Evolutionary conservation across 2,888 invertebrate species (phyloP), one percentile per base, ranked within the genome.

Genomic region (Leistus spinibarbis): DNA sequence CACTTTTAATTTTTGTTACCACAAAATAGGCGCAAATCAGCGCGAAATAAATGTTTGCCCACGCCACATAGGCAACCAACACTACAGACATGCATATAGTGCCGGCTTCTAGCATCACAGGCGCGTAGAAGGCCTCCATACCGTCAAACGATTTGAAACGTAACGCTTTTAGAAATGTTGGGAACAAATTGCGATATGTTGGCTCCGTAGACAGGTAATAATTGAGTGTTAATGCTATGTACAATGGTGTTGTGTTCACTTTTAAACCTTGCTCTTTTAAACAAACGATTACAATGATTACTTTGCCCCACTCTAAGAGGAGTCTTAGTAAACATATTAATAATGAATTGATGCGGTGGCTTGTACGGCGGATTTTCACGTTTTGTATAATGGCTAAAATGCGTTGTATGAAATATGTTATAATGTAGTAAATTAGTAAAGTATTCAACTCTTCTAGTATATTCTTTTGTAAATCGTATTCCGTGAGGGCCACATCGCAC

Each of bases 291-390:
- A 85, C 80, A 3, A 85, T 79, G 54, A 93, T 90, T 0, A 92
- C 92, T 84, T 94, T 94, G 10, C 92, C 91, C 91, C 93, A 93
- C 83, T 94, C 93, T 62, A 94, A 86, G 0, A 92, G 90, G 64
- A 93, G 90, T 84, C 91, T 92, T 4, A 92, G 79, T 1, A 85
- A 20, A 62, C 75, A 75, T 4, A 92, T 91, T 89, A 92, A 90
- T 13, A 92, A 87, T 0, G 91, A 91, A 84, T 92, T 92, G 54
- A 92, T 87, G 64, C 89, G 88, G 1, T 91, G 91, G 40, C 27
- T 20, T 57, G 16, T 67, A 3, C 1, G 3, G 1, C 9, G 20
- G 20, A 54, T 53, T 62, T 68, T 75, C 17, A 66, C 17, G 13
- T 23, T 67, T 24, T 62, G 13, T 13, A 81, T 81, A 19, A 84